Conservation (phyloP, 2,113 vertebrate species). For the Girardinichthys multiradiatus region DNA sequence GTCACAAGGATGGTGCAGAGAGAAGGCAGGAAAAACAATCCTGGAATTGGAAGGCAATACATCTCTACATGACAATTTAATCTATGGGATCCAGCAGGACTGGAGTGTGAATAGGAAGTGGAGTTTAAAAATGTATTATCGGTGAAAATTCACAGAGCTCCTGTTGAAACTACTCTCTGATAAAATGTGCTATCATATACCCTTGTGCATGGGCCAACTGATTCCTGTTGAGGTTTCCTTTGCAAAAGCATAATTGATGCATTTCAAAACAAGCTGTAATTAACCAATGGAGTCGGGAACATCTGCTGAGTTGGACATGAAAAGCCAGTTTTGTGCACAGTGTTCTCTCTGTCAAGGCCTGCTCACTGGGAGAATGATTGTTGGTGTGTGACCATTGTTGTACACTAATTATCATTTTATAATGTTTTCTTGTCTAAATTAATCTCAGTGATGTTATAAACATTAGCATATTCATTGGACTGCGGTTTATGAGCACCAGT, state of each 20-base stretch:
- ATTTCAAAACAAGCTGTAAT: conserved; percentile 75
- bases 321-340: conserved; percentile 35
- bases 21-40: not conserved
- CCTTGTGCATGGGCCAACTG: conserved; percentile 54
- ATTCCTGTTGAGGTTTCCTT: conserved; percentile 62
- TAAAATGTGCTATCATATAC: conserved; percentile 54
- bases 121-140: conserved; percentile 56
- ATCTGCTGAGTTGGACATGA: conserved; percentile 59
- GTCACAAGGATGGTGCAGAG: not conserved
- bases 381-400: conserved; percentile 30
- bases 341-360: conserved; percentile 35
- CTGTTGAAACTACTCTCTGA: conserved; percentile 34
- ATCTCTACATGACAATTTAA: not conserved
- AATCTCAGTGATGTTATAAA: conserved; percentile 2
- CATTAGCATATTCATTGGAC: not conserved
- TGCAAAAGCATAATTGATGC: conserved; percentile 73
- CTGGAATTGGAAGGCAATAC: not conserved
- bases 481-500: not conserved
- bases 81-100: not conserved
- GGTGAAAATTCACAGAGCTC: conserved; percentile 52
- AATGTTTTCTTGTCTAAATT: conserved; percentile 9
- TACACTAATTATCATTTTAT: conserved; percentile 35
- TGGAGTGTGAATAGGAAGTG: conserved; percentile 17
- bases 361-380: conserved; percentile 29
- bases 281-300: conserved; percentile 68